A percentile compares a stretch with the other conserved stretches of the same genome.
Evolutionary conservation across 2,888 invertebrate species (phyloP).

Genomic region (Fragum sueziense): DNA sequence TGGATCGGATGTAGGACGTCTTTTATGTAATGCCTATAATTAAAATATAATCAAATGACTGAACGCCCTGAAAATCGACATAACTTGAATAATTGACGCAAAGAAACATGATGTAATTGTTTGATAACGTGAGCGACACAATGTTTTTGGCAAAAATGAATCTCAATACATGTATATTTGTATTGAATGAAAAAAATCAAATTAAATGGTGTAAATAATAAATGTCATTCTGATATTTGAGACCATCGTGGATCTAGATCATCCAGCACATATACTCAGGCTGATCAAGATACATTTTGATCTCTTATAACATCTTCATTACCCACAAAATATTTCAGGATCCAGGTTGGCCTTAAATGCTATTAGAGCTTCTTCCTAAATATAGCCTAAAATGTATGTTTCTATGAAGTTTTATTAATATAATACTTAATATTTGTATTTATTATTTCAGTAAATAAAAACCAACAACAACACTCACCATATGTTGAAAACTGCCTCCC

Average conservation of each 20-base stretch:
- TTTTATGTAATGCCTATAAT: constrained; percentile 37
- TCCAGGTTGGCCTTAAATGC: too few relatives aligned
- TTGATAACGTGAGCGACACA: neutral
- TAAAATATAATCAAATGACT: neutral
- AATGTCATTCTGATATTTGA: neutral
- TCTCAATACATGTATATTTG: neutral
- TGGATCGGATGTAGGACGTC: constrained; percentile 17
- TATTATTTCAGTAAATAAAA: neutral
- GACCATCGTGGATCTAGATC: neutral
- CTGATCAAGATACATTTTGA: too few relatives aligned
- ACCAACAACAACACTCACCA: constrained; percentile 23
- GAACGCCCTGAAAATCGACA: neutral
- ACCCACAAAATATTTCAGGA: too few relatives aligned
- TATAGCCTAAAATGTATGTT: neutral
- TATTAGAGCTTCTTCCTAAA: neutral
- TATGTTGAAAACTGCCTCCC: constrained; percentile 33
- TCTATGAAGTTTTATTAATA: neutral
- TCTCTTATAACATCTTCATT: neutral
- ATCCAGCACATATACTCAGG: too few relatives aligned
- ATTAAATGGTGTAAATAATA: neutral
- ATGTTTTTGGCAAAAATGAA: neutral
- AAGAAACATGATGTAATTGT: neutral
- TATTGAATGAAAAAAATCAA: neutral
- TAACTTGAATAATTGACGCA: neutral
- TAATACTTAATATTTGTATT: neutral